phyloP scores from a whole-genome alignment of 2,888 invertebrate species.

The Trichogramma evanescens region DNA sequence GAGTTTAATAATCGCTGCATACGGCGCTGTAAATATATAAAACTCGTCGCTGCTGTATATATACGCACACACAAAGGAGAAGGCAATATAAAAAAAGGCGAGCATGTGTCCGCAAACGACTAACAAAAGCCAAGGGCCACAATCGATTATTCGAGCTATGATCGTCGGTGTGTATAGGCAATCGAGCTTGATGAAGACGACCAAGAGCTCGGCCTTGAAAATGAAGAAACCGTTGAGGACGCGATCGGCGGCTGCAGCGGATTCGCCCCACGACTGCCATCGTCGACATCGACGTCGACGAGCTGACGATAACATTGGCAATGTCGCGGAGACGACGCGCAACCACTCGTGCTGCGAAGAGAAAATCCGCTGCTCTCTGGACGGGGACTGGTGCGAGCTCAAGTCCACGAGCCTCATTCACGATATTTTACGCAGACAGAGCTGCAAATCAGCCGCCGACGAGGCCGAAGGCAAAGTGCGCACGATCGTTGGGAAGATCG shows the following conservation, averaged over 20 bases:
- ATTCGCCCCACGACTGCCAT: not conserved
- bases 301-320: not conserved
- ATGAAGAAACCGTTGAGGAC: not conserved
- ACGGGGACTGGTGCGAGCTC: not conserved
- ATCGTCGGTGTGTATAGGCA: conserved; percentile 2
- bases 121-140: not conserved
- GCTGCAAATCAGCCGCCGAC: not conserved
- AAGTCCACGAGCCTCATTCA: conserved; percentile 19
- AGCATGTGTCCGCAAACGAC: not conserved
- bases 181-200: conserved; percentile 17
- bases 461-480: conserved; percentile 6
- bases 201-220: conserved; percentile 19
- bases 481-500: conserved; percentile 10
- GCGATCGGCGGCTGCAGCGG: not conserved
- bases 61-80: not conserved
- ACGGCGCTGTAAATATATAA: not conserved
- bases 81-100: not conserved
- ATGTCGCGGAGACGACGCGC: not conserved
- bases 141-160: no score
- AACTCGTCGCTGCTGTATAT: not conserved
- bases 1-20: no score
- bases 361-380: not conserved
- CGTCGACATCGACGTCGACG: not conserved
- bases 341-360: not conserved
- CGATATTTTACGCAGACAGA: conserved; percentile 9